Evolutionary conservation across 2,888 invertebrate genomes (phyloP), one percentile per base, ranked within the genome.

Genomic region (Xylota segnis): DNA sequence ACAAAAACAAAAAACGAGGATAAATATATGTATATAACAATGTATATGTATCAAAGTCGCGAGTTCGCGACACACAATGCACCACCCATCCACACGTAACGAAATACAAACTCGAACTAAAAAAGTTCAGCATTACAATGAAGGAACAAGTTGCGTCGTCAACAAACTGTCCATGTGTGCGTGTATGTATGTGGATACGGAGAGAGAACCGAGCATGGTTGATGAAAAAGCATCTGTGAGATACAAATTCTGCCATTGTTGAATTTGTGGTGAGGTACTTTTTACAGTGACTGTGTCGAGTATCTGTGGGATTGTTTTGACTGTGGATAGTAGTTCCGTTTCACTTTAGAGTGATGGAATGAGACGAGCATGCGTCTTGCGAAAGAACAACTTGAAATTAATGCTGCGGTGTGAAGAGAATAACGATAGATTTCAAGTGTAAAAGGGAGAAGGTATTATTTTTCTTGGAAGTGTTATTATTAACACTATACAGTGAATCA

Each of bases 51-150:
- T 87, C 78, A 89, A 87, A 88, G 88, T 88, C 89, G 89, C 89
- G 89, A 83, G 63, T 75, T 74, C 89, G 89, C 89, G 90, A 89
- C 89, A 88, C 87, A 88, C 65, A 88, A 88, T 88, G 87, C 87
- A 87, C 78, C 88, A 81, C 87, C 88, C 91, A 91, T 91, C 91
- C 91, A 90, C 88, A 90, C 90, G 89, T 89, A 90, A 90, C 91
- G 90, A 92, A 91, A 91, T 90, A 90, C 90, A 91, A 91, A 90
- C 91, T 91, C 91, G 90, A 91, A 92, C 92, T 92, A 90, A 92
- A 89, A 82, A 77, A 76, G 61, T 86, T 82, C 54, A 61, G 29
- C 37, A 52, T 37, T 76, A 66, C 52, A 68, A 27, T 47, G 61
- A 72, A 66, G 52, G 71, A 81, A 86, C 81, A 76, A 81, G 86